Percentiles rank a stretch among this genome's conserved stretches.
Conservation (phyloP, 2,888 invertebrate genomes). For the Callyntrura guangdongensis region DNA sequence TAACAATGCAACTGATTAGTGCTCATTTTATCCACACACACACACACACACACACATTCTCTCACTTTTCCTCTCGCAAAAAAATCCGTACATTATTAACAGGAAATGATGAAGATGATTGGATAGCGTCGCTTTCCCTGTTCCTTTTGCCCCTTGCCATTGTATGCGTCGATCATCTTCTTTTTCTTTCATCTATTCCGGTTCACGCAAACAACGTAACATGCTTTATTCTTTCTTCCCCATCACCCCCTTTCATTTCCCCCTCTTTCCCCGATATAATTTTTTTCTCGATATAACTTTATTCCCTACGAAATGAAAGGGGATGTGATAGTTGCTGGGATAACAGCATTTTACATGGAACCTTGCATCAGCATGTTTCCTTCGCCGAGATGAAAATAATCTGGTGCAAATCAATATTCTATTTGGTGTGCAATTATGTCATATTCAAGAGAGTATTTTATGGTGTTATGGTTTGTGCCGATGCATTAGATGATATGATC, state of each 20-base stretch:
- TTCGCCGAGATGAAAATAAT: no score
- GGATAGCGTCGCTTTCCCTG: not conserved
- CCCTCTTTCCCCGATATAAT: not conserved
- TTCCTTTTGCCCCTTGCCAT: not conserved
- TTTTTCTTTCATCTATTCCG: not conserved
- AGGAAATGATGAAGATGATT: not conserved
- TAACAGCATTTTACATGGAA: no score
- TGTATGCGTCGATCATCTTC: conserved; percentile 13
- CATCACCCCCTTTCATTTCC: not conserved
- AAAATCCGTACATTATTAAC: not conserved
- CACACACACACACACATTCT: not conserved
- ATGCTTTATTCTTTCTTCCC: not conserved
- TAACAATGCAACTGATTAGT: conserved; percentile 62
- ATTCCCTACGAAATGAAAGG: no score
- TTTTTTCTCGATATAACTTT: no score
- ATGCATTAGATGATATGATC: no score
- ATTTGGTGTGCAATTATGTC: not conserved
- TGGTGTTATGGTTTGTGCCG: no score
- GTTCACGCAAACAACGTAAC: not conserved
- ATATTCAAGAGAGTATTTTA: no score
- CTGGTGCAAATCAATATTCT: no score
- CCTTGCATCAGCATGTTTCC: no score
- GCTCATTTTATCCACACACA: conserved; percentile 29
- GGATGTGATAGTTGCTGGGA: no score
- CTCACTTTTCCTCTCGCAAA: not conserved